These are phyloP conservation scores for Girardinichthys multiradiatus DNA, from an alignment of 2,113 vertebrate species.

Conservation along the genomic window DNA sequence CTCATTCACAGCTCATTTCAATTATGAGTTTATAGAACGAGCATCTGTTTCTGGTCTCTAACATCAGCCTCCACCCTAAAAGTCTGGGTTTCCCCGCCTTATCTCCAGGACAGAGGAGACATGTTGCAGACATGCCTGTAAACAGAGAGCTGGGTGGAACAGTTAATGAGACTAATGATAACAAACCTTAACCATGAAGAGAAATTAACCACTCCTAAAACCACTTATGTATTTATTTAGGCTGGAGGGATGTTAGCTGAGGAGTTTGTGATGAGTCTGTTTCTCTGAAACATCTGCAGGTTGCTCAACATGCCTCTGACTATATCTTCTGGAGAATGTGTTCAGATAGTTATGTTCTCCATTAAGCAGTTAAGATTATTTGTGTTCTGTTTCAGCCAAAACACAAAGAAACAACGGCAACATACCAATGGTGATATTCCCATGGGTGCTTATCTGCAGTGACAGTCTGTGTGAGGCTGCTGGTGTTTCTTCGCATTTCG, in stretches of 20 bases:
- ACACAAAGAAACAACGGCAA: no score
- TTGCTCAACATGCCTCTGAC: not conserved
- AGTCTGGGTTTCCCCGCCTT: constrained; percentile 31
- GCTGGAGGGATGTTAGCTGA: constrained; percentile 3
- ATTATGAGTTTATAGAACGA: not conserved
- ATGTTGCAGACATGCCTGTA: constrained; percentile 1
- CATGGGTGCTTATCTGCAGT: no score
- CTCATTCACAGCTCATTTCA: constrained; percentile 1
- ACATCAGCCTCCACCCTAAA: constrained; percentile 1
- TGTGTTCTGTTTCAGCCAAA: no score
- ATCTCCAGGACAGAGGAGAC: constrained; percentile 35
- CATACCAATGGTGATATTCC: no score
- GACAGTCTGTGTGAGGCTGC: no score
- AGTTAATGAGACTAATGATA: constrained; percentile 32
- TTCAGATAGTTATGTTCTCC: not conserved
- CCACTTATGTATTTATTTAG: constrained; percentile 29
- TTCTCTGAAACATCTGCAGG: not conserved
- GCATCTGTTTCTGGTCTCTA: constrained; percentile 22
- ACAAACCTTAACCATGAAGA: constrained; percentile 11
- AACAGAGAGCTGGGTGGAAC: constrained; percentile 20
- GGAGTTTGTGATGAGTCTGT: not conserved
- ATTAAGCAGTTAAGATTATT: no score
- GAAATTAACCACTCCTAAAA: constrained; percentile 40
- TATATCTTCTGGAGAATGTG: not conserved
- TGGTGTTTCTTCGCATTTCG: no score